Evolutionary conservation across 2,888 invertebrate species (phyloP).

Genomic region (Allacma fusca): DNA sequence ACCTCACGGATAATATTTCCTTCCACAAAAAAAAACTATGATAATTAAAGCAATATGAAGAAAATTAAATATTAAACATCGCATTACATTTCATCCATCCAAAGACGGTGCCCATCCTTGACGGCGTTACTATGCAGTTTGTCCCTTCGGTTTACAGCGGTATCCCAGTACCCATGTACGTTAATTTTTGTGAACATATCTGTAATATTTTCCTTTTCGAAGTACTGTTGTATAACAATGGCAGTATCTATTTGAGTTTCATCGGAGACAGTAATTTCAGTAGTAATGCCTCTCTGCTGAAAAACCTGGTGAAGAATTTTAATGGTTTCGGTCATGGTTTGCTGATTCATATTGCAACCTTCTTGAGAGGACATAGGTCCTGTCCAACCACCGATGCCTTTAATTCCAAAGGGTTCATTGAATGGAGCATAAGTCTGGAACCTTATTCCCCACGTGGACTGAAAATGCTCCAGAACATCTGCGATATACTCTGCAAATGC

Average conservation of each 20-base stretch:
- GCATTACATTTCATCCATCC: conserved; percentile 61
- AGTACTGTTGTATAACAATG: conserved; percentile 51
- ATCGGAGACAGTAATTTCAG: conserved; percentile 53
- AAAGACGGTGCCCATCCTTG: conserved; percentile 52
- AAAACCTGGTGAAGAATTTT: conserved; percentile 46
- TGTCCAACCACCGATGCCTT: conserved; percentile 30
- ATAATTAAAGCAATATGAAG: not conserved
- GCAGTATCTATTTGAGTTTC: conserved; percentile 59
- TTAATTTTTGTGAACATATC: conserved; percentile 54
- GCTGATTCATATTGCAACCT: conserved; percentile 56
- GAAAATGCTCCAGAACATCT: conserved; percentile 56
- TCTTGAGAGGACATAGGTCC: conserved; percentile 49
- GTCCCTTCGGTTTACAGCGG: conserved; percentile 46
- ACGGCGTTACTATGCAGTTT: conserved; percentile 41
- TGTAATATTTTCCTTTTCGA: conserved; percentile 46
- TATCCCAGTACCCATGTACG: conserved; percentile 58
- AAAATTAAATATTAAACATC: not conserved
- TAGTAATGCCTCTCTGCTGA: conserved; percentile 45
- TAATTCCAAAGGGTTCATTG: conserved; percentile 57
- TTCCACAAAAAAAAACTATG: conserved; percentile 9
- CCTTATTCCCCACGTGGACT: conserved; percentile 49
- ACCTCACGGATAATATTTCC: not conserved
- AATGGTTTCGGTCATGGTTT: conserved; percentile 50
- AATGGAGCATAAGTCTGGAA: conserved; percentile 57
- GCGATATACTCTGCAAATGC: conserved; percentile 57